A percentile compares a stretch with the other conserved stretches of the same genome.
phyloP scores from a whole-genome alignment of 2,797 vertebrate genomes.

The Sebastiscus tertius region DNA sequence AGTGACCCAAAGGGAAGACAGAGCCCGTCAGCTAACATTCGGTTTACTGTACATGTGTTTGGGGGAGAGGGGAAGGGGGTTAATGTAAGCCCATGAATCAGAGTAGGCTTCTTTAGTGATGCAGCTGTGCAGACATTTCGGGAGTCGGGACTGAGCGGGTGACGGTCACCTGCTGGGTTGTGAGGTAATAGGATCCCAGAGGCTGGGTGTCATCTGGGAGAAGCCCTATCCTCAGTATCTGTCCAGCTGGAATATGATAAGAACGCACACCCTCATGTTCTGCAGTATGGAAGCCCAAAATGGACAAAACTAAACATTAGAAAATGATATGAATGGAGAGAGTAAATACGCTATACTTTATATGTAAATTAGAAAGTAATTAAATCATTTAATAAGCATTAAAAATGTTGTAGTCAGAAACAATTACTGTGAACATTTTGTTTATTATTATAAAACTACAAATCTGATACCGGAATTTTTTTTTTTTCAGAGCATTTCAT shows the following conservation, averaged over 20 bases:
- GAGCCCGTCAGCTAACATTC: constrained; percentile 1
- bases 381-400: too few relatives aligned
- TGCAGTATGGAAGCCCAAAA: constrained; percentile 1
- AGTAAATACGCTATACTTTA: neutral
- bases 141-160: neutral
- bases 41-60: neutral
- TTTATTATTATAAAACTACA: neutral
- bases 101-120: constrained; percentile 14
- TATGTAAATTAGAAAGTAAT: neutral
- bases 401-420: neutral
- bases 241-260: constrained; percentile 7
- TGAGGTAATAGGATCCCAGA: constrained; percentile 29
- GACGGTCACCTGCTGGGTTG: constrained; percentile 14
- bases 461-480: too few relatives aligned
- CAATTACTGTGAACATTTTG: neutral
- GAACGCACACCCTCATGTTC: neutral
- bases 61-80: neutral
- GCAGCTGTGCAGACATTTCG: constrained; percentile 24
- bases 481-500: too few relatives aligned
- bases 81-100: constrained; percentile 30
- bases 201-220: constrained; percentile 25
- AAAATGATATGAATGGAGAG: neutral
- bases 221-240: neutral
- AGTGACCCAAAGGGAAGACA: constrained; percentile 17
- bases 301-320: neutral